phyloP scores from a whole-genome alignment of 2,888 invertebrate genomes.

The Escarpia spicata region DNA sequence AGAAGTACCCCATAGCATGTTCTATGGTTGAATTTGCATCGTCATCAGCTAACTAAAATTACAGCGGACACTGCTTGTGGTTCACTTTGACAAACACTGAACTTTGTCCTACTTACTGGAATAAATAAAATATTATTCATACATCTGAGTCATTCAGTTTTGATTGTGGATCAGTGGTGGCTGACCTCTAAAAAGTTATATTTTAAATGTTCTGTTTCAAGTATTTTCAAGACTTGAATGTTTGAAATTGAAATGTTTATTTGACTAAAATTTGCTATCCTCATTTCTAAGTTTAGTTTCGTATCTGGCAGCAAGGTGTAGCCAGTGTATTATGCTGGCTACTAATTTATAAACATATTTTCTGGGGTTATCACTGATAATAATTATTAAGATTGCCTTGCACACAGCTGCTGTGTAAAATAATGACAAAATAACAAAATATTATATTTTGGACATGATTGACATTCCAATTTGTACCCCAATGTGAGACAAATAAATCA shows the following conservation, averaged over 20 bases:
- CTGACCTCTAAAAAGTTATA: neutral
- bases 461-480: neutral
- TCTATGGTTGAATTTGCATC: neutral
- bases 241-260: neutral
- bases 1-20: neutral
- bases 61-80: neutral
- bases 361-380: neutral
- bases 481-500: neutral
- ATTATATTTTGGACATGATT: neutral
- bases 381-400: neutral
- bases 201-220: neutral
- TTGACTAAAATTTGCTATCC: neutral
- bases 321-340: neutral
- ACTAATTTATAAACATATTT: neutral
- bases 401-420: neutral
- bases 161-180: neutral
- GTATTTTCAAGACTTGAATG: neutral
- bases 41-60: neutral
- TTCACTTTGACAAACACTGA: neutral
- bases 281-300: neutral
- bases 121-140: neutral
- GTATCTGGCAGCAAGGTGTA: neutral
- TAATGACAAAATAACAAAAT: neutral
- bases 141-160: neutral
- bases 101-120: neutral